Conservation (phyloP, 2,888 invertebrate genomes). For the Drosophila koepferae region DNA sequence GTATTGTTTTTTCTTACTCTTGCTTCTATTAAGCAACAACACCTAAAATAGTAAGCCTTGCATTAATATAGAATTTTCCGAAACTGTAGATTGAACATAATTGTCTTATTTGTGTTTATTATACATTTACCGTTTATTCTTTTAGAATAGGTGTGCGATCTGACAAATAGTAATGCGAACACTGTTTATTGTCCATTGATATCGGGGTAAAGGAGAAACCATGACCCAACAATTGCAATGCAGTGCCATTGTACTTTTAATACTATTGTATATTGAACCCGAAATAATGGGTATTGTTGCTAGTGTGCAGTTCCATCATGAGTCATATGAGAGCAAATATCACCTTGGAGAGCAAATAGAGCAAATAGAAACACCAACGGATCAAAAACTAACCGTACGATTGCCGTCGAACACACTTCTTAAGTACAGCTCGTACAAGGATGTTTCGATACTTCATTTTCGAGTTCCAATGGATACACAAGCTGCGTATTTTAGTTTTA, state of each 20-base stretch:
- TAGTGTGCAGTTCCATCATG: constrained; percentile 71
- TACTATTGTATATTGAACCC: constrained; percentile 44
- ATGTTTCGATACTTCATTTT: constrained; percentile 87
- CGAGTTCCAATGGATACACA: constrained; percentile 86
- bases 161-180: background rate
- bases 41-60: background rate
- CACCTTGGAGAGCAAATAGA: constrained; percentile 64
- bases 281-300: constrained; percentile 48
- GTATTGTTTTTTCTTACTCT: background rate
- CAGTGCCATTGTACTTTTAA: constrained; percentile 40
- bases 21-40: background rate
- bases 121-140: background rate
- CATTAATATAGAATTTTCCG: background rate
- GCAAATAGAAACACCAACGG: constrained; percentile 72
- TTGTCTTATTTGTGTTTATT: background rate
- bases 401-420: constrained; percentile 85
- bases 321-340: constrained; percentile 62
- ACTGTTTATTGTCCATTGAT: background rate
- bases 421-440: constrained; percentile 87
- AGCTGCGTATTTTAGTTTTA: constrained; percentile 85
- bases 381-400: constrained; percentile 83
- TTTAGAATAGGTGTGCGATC: background rate
- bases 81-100: background rate
- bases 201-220: constrained; percentile 10
- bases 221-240: constrained; percentile 35